A percentile compares a stretch with the other conserved stretches of the same genome.
These are phyloP conservation scores for Monopterus albus DNA, from an alignment of 2,113 vertebrate genomes.

Conservation along the genomic window DNA sequence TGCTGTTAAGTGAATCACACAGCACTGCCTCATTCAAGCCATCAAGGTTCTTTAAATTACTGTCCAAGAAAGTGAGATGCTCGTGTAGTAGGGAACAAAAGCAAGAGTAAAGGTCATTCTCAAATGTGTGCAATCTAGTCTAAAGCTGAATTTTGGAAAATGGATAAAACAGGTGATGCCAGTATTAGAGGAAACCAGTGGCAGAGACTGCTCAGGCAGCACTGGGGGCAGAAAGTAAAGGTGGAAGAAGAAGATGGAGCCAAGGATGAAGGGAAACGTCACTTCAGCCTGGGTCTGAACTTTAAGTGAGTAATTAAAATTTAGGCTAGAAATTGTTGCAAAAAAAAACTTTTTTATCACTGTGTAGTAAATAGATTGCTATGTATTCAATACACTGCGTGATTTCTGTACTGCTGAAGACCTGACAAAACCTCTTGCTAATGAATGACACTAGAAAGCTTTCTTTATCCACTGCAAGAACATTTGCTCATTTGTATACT, in stretches of 20 bases:
- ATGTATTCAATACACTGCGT: not conserved
- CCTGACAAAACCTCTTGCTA: too few species aligned
- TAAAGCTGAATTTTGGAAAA: conserved; percentile 5
- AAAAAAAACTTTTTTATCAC: not conserved
- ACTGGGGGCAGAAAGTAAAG: conserved; percentile 50
- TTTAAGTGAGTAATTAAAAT: conserved; percentile 68
- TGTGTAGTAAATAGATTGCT: not conserved
- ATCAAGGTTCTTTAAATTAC: not conserved
- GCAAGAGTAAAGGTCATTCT: not conserved
- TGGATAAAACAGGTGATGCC: conserved; percentile 42
- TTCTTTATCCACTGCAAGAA: too few species aligned
- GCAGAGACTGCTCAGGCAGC: conserved; percentile 69
- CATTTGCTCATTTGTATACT: too few species aligned
- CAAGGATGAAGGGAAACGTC: conserved; percentile 44
- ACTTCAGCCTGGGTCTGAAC: conserved; percentile 17
- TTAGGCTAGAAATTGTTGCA: not conserved
- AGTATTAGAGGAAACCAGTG: conserved; percentile 59
- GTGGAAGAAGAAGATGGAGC: conserved; percentile 36
- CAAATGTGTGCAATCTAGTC: not conserved
- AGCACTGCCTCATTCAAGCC: conserved; percentile 25
- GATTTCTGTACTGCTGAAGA: not conserved
- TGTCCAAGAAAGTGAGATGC: not conserved
- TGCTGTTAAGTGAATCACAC: conserved; percentile 51
- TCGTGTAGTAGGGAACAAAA: too few species aligned
- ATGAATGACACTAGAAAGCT: too few species aligned